Percentiles rank a stretch among this genome's conserved stretches.
Evolutionary conservation across 2,113 vertebrate species (phyloP).

Genomic region (Xiphias gladius): DNA sequence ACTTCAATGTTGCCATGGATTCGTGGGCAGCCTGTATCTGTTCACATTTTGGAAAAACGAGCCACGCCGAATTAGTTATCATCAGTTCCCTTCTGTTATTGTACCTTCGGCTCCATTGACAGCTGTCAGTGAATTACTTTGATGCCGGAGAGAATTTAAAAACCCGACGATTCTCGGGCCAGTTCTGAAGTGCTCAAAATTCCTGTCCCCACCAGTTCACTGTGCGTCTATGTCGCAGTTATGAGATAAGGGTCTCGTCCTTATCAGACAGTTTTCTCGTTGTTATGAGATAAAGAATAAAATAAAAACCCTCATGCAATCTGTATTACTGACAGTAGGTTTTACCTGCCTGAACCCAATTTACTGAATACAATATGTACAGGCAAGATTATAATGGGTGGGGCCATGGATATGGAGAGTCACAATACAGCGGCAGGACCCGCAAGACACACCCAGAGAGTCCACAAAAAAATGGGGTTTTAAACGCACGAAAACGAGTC

Average conservation of each 20-base stretch:
- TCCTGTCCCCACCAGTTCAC: background rate
- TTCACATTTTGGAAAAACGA: no score
- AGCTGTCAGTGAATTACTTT: background rate
- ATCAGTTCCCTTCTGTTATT: background rate
- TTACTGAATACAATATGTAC: background rate
- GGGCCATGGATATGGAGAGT: background rate
- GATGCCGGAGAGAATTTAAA: background rate
- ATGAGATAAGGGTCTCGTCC: no score
- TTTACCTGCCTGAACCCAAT: no score
- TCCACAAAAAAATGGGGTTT: accelerated
- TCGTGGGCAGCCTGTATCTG: no score
- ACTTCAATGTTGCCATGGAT: no score
- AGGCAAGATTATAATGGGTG: constrained; percentile 9
- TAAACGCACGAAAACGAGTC: accelerated
- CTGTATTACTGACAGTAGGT: background rate
- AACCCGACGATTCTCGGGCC: background rate
- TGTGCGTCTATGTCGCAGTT: no score
- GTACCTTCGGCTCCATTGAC: background rate
- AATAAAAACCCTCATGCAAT: no score
- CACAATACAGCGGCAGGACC: accelerated
- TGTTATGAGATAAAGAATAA: no score
- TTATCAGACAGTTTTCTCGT: no score
- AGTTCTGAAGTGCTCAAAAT: background rate
- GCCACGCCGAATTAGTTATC: background rate
- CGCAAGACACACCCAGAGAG: background rate